phyloP scores from a whole-genome alignment of 2,113 vertebrate species.

The Hyperopisus bebe region DNA sequence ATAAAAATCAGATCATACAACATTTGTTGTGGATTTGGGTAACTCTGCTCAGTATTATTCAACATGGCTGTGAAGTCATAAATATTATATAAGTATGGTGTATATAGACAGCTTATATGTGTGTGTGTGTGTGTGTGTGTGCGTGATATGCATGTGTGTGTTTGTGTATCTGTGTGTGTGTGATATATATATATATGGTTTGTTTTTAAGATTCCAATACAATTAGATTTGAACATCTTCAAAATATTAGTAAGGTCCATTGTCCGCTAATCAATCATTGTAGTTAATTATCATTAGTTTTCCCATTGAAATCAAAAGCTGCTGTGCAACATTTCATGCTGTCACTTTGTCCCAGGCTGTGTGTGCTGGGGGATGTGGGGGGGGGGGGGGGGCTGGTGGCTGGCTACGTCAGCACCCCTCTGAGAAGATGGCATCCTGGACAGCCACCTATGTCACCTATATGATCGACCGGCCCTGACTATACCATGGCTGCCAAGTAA shows the following conservation, averaged over 20 bases:
- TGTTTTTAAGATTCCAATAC: background rate
- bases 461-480: background rate
- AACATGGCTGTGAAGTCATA: constrained; percentile 1
- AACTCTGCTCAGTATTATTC: background rate
- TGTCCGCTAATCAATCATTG: background rate
- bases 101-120: too few relatives aligned
- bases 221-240: background rate
- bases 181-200: background rate
- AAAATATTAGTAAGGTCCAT: background rate
- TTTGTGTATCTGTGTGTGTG: too few relatives aligned
- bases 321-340: background rate
- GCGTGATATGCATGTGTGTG: too few relatives aligned
- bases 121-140: too few relatives aligned
- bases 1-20: background rate
- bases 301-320: background rate
- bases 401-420: background rate
- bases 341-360: background rate
- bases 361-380: background rate
- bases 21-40: constrained; percentile 10
- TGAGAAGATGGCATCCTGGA: background rate
- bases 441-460: background rate
- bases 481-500: background rate
- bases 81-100: background rate
- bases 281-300: background rate
- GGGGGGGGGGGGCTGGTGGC: background rate